phyloP scores from a whole-genome alignment of 1,140 invertebrate species.

The Brachionus koreanus region DNA sequence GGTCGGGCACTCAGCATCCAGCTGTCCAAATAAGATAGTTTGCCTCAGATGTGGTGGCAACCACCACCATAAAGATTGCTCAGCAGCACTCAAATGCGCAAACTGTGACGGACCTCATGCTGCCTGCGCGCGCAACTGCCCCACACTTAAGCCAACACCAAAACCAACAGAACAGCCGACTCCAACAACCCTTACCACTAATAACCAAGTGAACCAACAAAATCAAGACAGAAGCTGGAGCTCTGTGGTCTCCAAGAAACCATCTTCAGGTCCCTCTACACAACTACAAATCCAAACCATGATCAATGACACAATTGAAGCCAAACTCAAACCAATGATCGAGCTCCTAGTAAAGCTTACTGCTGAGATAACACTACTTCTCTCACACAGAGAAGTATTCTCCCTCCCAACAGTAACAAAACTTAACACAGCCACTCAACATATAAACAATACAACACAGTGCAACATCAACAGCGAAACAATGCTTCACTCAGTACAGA shows the following conservation, averaged over 20 bases:
- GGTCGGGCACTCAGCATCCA: neutral
- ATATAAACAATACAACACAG: neutral
- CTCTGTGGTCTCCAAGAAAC: neutral
- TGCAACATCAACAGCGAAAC: neutral
- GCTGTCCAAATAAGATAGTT: neutral
- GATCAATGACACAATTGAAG: neutral
- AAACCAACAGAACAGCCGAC: neutral
- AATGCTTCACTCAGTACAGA: neutral
- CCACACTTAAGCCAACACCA: neutral
- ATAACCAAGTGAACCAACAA: neutral
- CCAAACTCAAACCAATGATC: neutral
- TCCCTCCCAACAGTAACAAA: neutral
- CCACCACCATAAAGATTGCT: neutral
- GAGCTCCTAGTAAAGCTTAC: neutral
- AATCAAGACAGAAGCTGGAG: neutral
- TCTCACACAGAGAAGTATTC: neutral
- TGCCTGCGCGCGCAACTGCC: neutral
- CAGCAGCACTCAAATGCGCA: neutral
- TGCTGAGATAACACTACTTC: neutral
- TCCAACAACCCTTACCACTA: neutral
- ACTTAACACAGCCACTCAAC: neutral
- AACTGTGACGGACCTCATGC: neutral
- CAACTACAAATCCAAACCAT: neutral
- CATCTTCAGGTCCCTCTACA: neutral
- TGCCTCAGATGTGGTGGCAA: neutral